Base-by-base conservation (phyloP, 2,797 vertebrate species). In the Bucorvus abyssinicus region DNA sequence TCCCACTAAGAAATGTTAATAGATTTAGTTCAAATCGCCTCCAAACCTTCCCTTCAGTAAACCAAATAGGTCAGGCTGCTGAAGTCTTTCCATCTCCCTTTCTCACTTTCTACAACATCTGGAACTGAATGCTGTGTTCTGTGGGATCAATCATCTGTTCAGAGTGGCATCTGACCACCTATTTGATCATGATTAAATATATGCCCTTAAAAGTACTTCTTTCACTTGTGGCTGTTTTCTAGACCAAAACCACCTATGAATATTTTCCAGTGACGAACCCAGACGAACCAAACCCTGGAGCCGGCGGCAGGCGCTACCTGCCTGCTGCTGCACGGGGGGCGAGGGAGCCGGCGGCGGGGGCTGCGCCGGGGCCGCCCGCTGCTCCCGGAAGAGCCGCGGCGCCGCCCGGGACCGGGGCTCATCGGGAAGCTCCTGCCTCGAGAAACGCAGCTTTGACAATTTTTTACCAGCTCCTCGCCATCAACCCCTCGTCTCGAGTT, bases 21-120 rank as follows among this genome's bases (percentile, higher is more conserved):
- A 75, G 59, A 74, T 81, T 79, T 91, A 91, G 60, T 87, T 80
- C 86, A 87, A 77, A 93, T 80, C 60, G 32, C 90, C 86, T 87
- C 75, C 61, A 69, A 89, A 80, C 38, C 86, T 93, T 94, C 83
- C 34, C 49, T 88, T 87, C 6, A 5, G 53, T 57, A 87, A 85
- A 74, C 65, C 56, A 85, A 82, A 57, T 1, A 49, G 55, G 64
- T 77, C 23, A 71, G 52, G 36, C 73, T 53, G 38, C 60, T 32
- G 40, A 86, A 65, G 73, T 9, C 34, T 74, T 44, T 79, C 45
- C 75, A 17, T 53, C 42, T 77, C 61, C 60, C 40, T 81, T 65
- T 44, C 70, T 84, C 2, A 0, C 38, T 52, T 30, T 18, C 69
- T 85, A 53, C 65, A 85, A 63, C 81, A 80, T 90, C 96, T 95